A percentile compares a stretch with the other conserved stretches of the same genome.
Conservation (phyloP, 2,797 vertebrate species). For the Hozukius guyotensis region DNA sequence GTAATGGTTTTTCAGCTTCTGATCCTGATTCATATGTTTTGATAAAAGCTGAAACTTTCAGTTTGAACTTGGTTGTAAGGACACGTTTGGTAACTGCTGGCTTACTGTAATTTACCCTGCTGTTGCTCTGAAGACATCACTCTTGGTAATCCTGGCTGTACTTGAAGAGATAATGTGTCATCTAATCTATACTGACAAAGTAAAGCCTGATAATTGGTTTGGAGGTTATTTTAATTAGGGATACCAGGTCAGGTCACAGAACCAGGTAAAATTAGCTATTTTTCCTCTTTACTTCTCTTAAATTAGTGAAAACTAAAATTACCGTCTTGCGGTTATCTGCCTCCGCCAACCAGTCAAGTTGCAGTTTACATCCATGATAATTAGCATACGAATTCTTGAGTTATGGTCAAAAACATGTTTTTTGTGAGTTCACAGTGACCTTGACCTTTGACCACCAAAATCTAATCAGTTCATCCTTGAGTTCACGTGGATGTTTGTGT, state of each 20-base stretch:
- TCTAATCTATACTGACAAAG: constrained; percentile 19
- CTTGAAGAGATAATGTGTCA: not conserved
- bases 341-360: no score
- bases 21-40: not conserved
- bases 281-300: not conserved
- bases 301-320: not conserved
- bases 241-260: constrained; percentile 5
- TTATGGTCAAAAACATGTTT: no score
- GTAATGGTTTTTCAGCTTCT: not conserved
- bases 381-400: no score
- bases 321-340: no score
- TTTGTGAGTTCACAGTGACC: no score
- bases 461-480: no score
- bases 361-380: no score
- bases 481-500: no score
- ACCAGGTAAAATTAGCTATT: not conserved
- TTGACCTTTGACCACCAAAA: no score
- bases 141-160: constrained; percentile 27
- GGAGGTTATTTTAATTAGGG: constrained; percentile 29
- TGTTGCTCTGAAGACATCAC: constrained; percentile 3
- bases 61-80: not conserved
- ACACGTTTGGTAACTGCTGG: not conserved
- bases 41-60: not conserved
- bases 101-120: not conserved
- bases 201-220: constrained; percentile 29